These are phyloP conservation scores for Deilephila elpenor DNA, from an alignment of 2,888 invertebrate genomes.

Conservation along the genomic window DNA sequence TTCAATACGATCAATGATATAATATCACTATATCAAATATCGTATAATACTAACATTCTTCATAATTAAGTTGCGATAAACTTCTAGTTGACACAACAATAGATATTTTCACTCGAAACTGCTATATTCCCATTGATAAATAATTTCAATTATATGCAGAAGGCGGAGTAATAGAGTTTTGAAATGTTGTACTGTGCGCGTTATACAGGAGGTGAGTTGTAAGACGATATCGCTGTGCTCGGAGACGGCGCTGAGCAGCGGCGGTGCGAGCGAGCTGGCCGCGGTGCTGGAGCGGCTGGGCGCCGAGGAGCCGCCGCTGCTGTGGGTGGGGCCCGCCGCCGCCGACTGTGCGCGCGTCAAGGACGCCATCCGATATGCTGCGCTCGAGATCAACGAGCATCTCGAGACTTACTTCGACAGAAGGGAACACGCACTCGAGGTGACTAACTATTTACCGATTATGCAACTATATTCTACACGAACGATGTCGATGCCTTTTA, in stretches of 20 bases:
- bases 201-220: conserved; percentile 88
- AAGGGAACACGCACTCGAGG: conserved; percentile 94
- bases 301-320: conserved; percentile 92
- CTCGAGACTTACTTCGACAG: conserved; percentile 97
- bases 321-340: conserved; percentile 92
- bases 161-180: no score
- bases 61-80: no score
- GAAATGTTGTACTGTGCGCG: background rate
- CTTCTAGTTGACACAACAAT: no score
- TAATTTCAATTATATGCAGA: no score
- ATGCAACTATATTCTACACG: no score
- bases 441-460: conserved; percentile 52
- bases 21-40: no score
- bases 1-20: no score
- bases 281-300: conserved; percentile 87
- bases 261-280: conserved; percentile 60
- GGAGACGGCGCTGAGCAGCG: conserved; percentile 50
- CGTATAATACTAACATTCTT: no score
- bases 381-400: conserved; percentile 97
- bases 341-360: conserved; percentile 89
- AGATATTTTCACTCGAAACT: no score
- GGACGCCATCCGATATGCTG: conserved; percentile 93
- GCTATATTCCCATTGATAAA: no score
- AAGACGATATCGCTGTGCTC: conserved; percentile 85
- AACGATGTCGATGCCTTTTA: no score